Base-by-base conservation (phyloP, 2,888 invertebrate genomes). In the Drosophila borealis region DNA sequence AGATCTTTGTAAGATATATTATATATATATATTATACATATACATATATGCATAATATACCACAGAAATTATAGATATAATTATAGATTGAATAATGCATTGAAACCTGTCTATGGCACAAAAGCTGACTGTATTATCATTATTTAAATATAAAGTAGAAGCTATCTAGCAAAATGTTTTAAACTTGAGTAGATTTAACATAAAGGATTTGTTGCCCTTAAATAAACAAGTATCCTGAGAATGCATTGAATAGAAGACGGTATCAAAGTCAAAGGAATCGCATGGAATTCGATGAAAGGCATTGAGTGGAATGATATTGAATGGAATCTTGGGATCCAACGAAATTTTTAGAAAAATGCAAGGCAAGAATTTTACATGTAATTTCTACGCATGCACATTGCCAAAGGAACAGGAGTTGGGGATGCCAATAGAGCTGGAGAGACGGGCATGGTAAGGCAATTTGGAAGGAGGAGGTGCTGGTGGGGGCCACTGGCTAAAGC, bases 321-420 rank as follows among this genome's bases (percentile, higher is more conserved):
- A 19, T 42, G 48, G 42, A 64, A 37, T 61, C 21, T 59, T 55
- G 13, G 14, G 33, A 41, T 76, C 17, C 55, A 45, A 36, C n/a
- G 57, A 61, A 57, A 65, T 77, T 57, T 57, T 46, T 36, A 3
- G 41, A 46, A 46, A 56, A 73, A 64, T 59, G 56, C 39, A 45
- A 36, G 51, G 34, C 25, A 51, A 45, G 61, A 78, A 81, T 68
- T 80, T 69, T 59, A 56, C 60, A 70, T 37, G 36, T 72, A 54
- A 46, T 53, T 50, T 44, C 25, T 34, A 44, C 44, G 44, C 36
- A 36, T 19, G 14, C n/a, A 2, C 29, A 29, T 6, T 13, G 19
- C 17, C 14, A 17, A 17, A 50, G 62, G 36, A 57, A 50, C 42
- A 48, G 49, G 42, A 64, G 19, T 45, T 60, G 42, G 17, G 37